These are phyloP conservation scores for Zaprionus bogoriensis DNA, from an alignment of 2,888 invertebrate genomes.

Conservation along the genomic window DNA sequence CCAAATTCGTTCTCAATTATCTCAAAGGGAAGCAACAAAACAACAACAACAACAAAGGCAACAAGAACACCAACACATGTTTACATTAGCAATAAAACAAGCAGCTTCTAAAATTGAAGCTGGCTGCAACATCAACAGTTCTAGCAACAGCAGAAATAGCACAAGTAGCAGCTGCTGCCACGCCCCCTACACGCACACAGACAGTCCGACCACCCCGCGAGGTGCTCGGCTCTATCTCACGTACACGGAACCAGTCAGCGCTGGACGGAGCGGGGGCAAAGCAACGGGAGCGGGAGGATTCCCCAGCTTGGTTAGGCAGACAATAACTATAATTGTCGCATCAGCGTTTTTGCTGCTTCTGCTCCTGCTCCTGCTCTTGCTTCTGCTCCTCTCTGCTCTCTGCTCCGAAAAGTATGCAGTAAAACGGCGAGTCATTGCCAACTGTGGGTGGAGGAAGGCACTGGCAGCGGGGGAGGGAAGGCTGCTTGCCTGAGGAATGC, in stretches of 20 bases:
- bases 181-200: slow-evolving; percentile 9
- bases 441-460: not conserved
- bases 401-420: slow-evolving; percentile 56
- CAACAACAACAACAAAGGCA: not conserved
- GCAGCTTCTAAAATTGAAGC: slow-evolving; percentile 52
- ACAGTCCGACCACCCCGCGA: too few species aligned
- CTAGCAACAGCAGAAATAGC: too few species aligned
- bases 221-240: slow-evolving; percentile 50
- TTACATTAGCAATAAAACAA: slow-evolving; percentile 68
- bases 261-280: not conserved
- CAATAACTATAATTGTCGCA: slow-evolving; percentile 77
- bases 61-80: slow-evolving; percentile 40
- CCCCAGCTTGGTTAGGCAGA: slow-evolving; percentile 58
- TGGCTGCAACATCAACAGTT: too few species aligned
- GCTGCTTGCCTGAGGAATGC: slow-evolving; percentile 33
- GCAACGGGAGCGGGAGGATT: slow-evolving; percentile 6
- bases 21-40: not conserved
- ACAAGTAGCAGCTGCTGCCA: slow-evolving; percentile 19
- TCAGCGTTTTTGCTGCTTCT: slow-evolving; percentile 62
- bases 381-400: slow-evolving; percentile 10
- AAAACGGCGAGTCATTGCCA: slow-evolving; percentile 55
- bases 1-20: too few species aligned
- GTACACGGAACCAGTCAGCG: slow-evolving; percentile 31
- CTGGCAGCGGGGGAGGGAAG: not conserved
- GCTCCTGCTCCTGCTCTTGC: not conserved